Base-by-base conservation (phyloP, 2,113 vertebrate genomes). In the Ophthalmolycus amberensis region DNA sequence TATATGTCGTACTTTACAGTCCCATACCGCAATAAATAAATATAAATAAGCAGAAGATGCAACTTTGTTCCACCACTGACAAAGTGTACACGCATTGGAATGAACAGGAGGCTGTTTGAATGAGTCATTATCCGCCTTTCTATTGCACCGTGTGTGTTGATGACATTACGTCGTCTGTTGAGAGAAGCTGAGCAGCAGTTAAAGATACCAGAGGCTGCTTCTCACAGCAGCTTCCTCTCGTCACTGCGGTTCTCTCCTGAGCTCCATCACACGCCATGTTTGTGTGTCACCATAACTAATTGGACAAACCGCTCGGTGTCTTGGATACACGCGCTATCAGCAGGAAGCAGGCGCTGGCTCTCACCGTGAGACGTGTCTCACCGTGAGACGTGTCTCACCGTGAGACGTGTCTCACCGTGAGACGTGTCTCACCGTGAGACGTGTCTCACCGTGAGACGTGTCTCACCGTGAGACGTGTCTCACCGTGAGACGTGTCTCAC, bases 291-390 rank as follows among this genome's bases (percentile, higher is more conserved):
- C 46, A 48, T 52, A 4, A 29, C 56, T 70, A 46, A 82, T 5
- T 75, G 70, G 69, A 77, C 74, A 0, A 60, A 74, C 14, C 1
- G 16, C 64, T 77, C 27, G 2, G 27, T 5, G 29, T 59, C 29
- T 79, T 37, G 27, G 58, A 67, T 22, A 46, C 40, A 68, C n/a
- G 58, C 0, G 6, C n/a, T 81, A 80, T 85, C 88, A 88, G 78
- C 71, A 75, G 70, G 77, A 85, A 38, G 66, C 84, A 77, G 76
- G 1, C 34, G 1, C 44, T 9, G n/a, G n/a, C n/a, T n/a, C n/a
- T n/a, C n/a, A n/a, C n/a, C n/a, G n/a, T n/a, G n/a, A n/a, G n/a
- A n/a, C n/a, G n/a, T n/a, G n/a, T n/a, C n/a, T n/a, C n/a, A n/a
- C n/a, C n/a, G n/a, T n/a, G n/a, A n/a, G n/a, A n/a, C n/a, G n/a